phyloP scores from a whole-genome alignment of 2,113 vertebrate genomes.

The Laticauda laticaudata region DNA sequence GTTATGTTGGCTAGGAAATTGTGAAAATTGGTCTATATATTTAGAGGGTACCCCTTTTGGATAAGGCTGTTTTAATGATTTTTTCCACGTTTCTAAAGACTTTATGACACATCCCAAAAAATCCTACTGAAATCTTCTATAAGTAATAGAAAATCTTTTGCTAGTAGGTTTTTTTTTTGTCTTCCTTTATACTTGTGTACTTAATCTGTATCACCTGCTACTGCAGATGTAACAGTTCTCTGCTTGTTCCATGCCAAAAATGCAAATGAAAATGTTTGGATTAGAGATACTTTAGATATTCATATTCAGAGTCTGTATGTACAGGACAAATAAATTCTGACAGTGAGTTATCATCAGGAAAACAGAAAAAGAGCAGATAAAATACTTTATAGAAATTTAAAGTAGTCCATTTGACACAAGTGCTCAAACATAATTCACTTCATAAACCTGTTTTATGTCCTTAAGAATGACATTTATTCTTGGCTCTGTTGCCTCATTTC shows the following conservation, averaged over 20 bases:
- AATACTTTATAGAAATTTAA: constrained; percentile 52
- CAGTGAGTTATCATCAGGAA: constrained; percentile 47
- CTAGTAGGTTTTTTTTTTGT: background rate
- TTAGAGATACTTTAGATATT: constrained; percentile 46
- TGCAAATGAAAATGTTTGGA: constrained; percentile 45
- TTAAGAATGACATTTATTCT: constrained; percentile 14
- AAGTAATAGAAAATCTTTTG: background rate
- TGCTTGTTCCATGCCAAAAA: constrained; percentile 32
- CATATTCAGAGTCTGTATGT: constrained; percentile 34
- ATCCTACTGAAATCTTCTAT: background rate
- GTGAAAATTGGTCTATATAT: background rate
- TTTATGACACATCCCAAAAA: background rate
- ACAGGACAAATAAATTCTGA: constrained; percentile 55
- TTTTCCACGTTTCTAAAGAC: background rate
- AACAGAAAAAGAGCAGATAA: constrained; percentile 48
- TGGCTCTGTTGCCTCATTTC: background rate
- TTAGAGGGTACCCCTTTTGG: background rate
- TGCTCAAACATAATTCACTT: constrained; percentile 12
- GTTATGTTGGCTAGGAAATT: background rate
- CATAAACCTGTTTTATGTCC: background rate
- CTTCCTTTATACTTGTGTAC: constrained; percentile 40
- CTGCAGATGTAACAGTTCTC: background rate
- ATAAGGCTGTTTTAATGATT: background rate
- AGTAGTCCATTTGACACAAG: constrained; percentile 40
- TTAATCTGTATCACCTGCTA: background rate